Conservation (phyloP, 2,113 vertebrate genomes). For the Dendropsophus ebraccatus region DNA sequence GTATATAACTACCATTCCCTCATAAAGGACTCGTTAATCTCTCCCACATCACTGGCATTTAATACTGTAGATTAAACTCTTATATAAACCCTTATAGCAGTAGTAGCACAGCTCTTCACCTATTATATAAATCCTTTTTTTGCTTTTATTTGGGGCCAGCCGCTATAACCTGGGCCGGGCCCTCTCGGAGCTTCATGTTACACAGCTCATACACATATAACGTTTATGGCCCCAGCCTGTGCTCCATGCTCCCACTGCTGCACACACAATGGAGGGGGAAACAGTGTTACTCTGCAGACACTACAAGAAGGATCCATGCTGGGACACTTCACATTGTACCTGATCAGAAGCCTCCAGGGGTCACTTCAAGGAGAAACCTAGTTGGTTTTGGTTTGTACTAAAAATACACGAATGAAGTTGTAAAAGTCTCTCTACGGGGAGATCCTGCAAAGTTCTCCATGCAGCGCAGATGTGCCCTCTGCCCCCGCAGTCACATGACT, state of each 20-base stretch:
- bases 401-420: not conserved
- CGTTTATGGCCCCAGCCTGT: not conserved
- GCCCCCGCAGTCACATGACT: conserved; percentile 20
- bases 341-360: not conserved
- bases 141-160: not conserved
- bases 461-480: not conserved
- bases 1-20: not conserved
- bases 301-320: too few relatives aligned
- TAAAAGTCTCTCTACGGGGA: too few relatives aligned
- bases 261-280: not conserved
- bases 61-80: too few relatives aligned
- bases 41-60: not conserved
- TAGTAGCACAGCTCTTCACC: not conserved
- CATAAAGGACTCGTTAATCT: too few relatives aligned
- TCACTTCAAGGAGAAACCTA: not conserved
- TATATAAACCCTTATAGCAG: too few relatives aligned
- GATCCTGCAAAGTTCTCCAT: not conserved
- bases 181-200: not conserved
- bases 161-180: not conserved
- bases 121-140: not conserved
- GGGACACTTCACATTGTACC: not conserved
- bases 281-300: not conserved
- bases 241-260: not conserved
- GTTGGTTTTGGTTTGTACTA: not conserved
- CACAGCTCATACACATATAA: not conserved